These are phyloP conservation scores for Pyralis farinalis DNA, from an alignment of 2,888 invertebrate genomes.

Conservation along the genomic window DNA sequence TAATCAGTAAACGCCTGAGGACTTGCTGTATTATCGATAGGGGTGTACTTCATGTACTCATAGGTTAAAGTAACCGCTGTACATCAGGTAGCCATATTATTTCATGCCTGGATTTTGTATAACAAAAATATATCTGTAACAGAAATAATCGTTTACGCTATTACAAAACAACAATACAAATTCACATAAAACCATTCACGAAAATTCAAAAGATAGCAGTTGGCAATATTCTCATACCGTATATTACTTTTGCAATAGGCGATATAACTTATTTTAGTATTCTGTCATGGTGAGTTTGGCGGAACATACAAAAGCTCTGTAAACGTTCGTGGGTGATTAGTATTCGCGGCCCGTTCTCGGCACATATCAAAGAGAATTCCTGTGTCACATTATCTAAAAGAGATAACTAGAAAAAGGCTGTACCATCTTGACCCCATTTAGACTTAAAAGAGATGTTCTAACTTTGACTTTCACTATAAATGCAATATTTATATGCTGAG, in stretches of 20 bases:
- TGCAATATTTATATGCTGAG: no score
- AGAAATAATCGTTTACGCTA: no score
- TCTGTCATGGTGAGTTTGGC: conserved; percentile 1
- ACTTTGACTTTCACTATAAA: no score
- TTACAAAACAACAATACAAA: no score
- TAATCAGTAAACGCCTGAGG: no score
- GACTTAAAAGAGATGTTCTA: background rate
- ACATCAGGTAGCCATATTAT: no score
- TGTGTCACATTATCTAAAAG: conserved; percentile 21
- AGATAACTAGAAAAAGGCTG: conserved; percentile 10
- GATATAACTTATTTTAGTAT: conserved; percentile 8
- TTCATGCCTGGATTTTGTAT: no score
- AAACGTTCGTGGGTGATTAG: conserved; percentile 12
- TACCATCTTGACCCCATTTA: background rate
- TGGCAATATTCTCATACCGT: conserved; percentile 3
- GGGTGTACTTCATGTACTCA: no score
- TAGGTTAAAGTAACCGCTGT: no score
- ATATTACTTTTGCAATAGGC: conserved; percentile 2
- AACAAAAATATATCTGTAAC: no score
- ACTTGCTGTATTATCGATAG: no score
- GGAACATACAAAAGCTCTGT: conserved; percentile 2
- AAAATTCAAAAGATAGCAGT: background rate
- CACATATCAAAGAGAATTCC: conserved; percentile 22
- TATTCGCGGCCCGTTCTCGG: conserved; percentile 16
- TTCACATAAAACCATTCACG: background rate